A percentile compares a stretch with the other conserved stretches of the same genome.
phyloP scores from a whole-genome alignment of 2,797 vertebrate genomes.

The Vespertilio murinus region DNA sequence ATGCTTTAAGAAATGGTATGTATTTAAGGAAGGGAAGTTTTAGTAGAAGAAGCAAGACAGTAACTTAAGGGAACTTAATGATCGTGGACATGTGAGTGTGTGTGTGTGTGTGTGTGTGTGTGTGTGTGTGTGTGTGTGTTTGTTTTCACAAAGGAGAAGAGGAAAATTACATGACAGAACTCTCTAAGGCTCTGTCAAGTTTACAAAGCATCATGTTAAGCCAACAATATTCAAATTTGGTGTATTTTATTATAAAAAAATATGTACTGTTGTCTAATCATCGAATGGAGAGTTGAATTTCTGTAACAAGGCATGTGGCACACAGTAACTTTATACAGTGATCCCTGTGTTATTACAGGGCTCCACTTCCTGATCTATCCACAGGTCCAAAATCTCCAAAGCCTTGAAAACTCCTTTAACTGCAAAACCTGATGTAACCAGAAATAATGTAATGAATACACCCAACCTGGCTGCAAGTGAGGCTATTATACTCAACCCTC shows the following conservation, averaged over 20 bases:
- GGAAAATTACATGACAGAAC: not conserved
- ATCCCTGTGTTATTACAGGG: not conserved
- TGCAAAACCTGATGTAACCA: conserved; percentile 10
- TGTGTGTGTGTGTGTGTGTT: not conserved
- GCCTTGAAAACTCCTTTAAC: conserved; percentile 11
- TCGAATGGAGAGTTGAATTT: conserved; percentile 1
- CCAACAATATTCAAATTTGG: not conserved
- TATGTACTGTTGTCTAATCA: not conserved
- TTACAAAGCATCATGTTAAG: not conserved
- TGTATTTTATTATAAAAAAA: not conserved
- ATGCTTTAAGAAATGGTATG: not conserved
- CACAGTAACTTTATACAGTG: not conserved
- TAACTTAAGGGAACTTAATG: not conserved
- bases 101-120: not conserved
- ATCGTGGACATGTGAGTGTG: not conserved
- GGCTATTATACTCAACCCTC: not conserved
- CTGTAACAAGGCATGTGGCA: not conserved
- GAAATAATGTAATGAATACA: conserved; percentile 27
- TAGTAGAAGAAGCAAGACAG: not conserved
- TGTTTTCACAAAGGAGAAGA: not conserved
- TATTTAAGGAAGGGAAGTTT: not conserved
- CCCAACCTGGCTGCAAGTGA: not conserved
- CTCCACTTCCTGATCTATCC: not conserved
- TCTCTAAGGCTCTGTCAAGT: not conserved
- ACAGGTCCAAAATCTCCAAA: conserved; percentile 9